A percentile compares a stretch with the other conserved stretches of the same genome.
These are phyloP conservation scores for Galerucella calmariensis DNA, from an alignment of 2,888 invertebrate species.

Conservation along the genomic window DNA sequence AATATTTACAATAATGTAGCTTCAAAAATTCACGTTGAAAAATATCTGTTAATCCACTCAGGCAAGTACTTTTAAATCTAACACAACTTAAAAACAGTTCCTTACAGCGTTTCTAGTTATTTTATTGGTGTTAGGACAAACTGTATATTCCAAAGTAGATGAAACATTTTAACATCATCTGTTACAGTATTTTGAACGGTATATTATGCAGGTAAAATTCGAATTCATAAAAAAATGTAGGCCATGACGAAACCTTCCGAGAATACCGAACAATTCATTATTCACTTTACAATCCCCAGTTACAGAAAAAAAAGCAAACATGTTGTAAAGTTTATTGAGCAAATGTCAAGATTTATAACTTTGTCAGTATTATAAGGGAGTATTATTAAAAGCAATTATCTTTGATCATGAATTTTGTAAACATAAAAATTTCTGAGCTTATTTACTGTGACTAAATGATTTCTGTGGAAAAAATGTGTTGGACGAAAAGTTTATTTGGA, in stretches of 20 bases:
- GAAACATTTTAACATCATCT: constrained; percentile 39
- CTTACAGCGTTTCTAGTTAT: not conserved
- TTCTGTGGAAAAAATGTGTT: constrained; percentile 1
- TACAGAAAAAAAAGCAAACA: constrained; percentile 39
- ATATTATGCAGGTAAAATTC: constrained; percentile 40
- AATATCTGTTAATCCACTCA: too few species aligned
- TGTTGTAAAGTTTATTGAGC: constrained; percentile 42
- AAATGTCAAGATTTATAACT: constrained; percentile 37
- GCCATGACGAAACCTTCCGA: constrained; percentile 51
- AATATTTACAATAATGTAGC: too few species aligned
- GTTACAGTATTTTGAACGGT: constrained; percentile 41
- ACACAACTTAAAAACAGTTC: not conserved
- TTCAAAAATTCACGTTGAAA: too few species aligned
- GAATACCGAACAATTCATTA: constrained; percentile 52
- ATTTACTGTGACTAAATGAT: constrained; percentile 14
- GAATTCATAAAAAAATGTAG: constrained; percentile 52
- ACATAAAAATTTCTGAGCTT: constrained; percentile 27
- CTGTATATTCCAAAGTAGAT: constrained; percentile 14
- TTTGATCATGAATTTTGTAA: constrained; percentile 31
- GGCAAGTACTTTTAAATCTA: too few species aligned
- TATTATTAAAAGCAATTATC: constrained; percentile 24
- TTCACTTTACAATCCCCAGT: constrained; percentile 44
- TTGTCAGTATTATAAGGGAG: constrained; percentile 32
- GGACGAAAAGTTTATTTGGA: not conserved
- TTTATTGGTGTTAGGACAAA: not conserved